A percentile compares a stretch with the other conserved stretches of the same genome.
phyloP scores from a whole-genome alignment of 2,797 vertebrate species.

The Enteromius treurensis region DNA sequence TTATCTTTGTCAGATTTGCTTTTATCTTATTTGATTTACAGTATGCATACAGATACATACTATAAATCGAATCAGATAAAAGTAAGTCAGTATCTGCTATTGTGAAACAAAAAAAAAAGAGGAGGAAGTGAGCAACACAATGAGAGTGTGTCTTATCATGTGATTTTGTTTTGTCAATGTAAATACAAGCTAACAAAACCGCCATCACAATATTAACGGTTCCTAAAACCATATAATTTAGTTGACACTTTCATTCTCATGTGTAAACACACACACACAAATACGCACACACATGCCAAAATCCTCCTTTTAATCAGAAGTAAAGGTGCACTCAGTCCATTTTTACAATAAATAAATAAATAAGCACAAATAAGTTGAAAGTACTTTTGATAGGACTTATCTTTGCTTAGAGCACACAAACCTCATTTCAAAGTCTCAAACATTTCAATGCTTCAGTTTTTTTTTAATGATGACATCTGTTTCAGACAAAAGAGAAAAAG shows the following conservation, averaged over 20 bases:
- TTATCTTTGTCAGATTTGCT: background rate
- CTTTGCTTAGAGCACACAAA: background rate
- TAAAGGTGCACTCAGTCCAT: background rate
- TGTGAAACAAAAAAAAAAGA: background rate
- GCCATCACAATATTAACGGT: conserved; percentile 16
- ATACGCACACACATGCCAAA: background rate
- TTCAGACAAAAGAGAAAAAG: conserved; percentile 20
- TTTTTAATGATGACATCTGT: background rate
- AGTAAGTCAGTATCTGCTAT: background rate
- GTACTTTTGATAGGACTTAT: background rate
- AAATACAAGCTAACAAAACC: background rate
- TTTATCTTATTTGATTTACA: background rate
- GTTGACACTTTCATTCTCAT: background rate
- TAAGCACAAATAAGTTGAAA: background rate
- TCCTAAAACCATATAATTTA: conserved; percentile 9
- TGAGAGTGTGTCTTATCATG: background rate
- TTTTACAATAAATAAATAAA: background rate
- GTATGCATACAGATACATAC: background rate
- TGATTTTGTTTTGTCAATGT: conserved; percentile 25
- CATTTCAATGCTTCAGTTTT: background rate
- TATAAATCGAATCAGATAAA: background rate
- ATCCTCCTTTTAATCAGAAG: background rate
- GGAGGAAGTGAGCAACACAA: no score
- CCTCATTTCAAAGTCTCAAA: background rate
- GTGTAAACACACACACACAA: background rate